phyloP scores from a whole-genome alignment of 2,113 vertebrate genomes.

The Brevimyrus niger region DNA sequence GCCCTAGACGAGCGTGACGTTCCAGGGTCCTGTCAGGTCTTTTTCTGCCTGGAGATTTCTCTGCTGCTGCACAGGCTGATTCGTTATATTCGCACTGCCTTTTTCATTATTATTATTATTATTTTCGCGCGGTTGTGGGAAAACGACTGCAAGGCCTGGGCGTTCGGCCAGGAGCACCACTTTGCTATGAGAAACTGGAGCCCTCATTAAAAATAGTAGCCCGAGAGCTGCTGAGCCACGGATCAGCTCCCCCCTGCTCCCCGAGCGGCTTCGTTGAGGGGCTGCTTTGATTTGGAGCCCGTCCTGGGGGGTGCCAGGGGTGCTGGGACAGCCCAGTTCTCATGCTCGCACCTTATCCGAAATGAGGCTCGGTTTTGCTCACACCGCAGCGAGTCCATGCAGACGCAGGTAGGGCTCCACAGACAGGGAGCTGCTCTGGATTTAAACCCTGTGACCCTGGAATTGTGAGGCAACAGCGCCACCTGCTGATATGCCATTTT shows the following conservation, averaged over 20 bases:
- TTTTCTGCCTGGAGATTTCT: background rate
- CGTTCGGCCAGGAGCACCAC: background rate
- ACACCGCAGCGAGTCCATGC: background rate
- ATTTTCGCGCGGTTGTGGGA: background rate
- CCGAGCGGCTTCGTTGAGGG: background rate
- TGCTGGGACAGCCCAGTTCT: background rate
- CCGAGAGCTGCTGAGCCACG: background rate
- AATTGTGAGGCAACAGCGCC: background rate
- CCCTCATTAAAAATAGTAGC: background rate
- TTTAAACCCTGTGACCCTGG: background rate
- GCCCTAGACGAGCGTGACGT: slow-evolving; percentile 31
- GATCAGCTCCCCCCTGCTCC: background rate
- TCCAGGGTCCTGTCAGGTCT: background rate
- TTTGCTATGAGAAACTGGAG: background rate
- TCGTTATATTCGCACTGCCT: background rate
- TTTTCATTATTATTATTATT: background rate
- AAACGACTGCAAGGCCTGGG: slow-evolving; percentile 1
- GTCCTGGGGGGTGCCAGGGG: background rate
- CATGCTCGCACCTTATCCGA: background rate
- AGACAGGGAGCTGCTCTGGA: background rate
- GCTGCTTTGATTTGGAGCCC: background rate
- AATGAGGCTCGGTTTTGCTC: background rate
- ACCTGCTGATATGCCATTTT: background rate
- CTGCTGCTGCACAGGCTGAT: background rate
- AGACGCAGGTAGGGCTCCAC: background rate